Evolutionary conservation across 35 echinoderm and acorn worm genomes (phyloP).

Genomic region (Heliocidaris tuberculata): DNA sequence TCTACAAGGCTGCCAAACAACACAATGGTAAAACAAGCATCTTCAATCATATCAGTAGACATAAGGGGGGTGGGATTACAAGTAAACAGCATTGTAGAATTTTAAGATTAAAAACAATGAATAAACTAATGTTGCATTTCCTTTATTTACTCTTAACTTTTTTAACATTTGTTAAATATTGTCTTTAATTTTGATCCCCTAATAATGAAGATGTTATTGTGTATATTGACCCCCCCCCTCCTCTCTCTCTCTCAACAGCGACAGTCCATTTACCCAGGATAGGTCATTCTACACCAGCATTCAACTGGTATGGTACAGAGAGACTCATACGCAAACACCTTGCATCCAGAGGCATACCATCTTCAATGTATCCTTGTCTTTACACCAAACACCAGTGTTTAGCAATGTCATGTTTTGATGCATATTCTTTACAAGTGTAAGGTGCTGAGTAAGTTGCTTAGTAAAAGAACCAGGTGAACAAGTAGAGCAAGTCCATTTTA

Average conservation of each 20-base stretch:
- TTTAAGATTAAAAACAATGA: background rate
- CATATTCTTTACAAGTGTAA: background rate
- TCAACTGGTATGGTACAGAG: conserved; percentile 99
- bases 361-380: conserved; percentile 88
- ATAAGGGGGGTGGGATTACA: background rate
- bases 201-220: too few species aligned
- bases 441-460: background rate
- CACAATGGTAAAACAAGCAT: conserved; percentile 55
- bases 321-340: conserved; percentile 89
- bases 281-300: conserved; percentile 87
- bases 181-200: too few species aligned
- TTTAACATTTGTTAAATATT: too few species aligned
- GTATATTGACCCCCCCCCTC: too few species aligned
- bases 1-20: conserved; percentile 82
- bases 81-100: background rate
- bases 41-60: background rate
- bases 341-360: conserved; percentile 77
- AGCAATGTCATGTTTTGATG: background rate
- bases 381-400: background rate
- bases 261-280: conserved; percentile 95
- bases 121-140: background rate
- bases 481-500: too few species aligned
- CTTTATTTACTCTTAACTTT: too few species aligned
- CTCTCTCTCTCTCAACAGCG: conserved; percentile 45
- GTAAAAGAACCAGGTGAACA: background rate